phyloP scores from a whole-genome alignment of 2,113 vertebrate genomes.

The Dendrocopos noguchii region DNA sequence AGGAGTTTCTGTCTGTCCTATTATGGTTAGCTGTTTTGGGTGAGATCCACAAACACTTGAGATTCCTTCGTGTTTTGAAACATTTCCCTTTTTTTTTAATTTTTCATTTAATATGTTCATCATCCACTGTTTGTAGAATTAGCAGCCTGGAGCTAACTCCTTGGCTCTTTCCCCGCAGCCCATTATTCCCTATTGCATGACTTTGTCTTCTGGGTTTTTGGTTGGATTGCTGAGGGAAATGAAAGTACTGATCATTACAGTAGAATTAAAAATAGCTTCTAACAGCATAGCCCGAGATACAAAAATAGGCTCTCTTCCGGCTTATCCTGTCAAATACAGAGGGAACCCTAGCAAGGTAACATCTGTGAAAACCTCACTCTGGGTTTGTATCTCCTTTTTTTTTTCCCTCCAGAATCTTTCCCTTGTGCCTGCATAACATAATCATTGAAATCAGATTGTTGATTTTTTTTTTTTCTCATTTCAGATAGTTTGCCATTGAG shows the following conservation, averaged over 20 bases:
- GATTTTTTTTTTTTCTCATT: background rate
- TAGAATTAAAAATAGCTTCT: constrained; percentile 72
- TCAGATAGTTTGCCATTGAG: constrained; percentile 27
- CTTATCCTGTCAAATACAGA: constrained; percentile 66
- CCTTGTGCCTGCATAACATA: constrained; percentile 23
- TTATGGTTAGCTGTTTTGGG: constrained; percentile 3
- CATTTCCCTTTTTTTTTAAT: background rate
- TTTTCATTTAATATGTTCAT: background rate
- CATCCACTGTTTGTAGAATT: background rate
- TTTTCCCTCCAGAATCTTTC: background rate
- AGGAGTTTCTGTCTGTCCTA: constrained; percentile 45
- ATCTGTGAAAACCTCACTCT: constrained; percentile 66
- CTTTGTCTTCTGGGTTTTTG: constrained; percentile 40
- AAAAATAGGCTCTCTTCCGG: constrained; percentile 67
- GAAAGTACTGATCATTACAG: constrained; percentile 68
- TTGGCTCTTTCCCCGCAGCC: constrained; percentile 19
- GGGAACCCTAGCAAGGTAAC: constrained; percentile 71
- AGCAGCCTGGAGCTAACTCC: background rate
- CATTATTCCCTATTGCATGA: constrained; percentile 33
- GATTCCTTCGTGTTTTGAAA: constrained; percentile 12
- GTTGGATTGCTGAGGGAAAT: constrained; percentile 66
- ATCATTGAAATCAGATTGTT: constrained; percentile 16
- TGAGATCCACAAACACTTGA: constrained; percentile 19
- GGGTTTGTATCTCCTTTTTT: constrained; percentile 1
- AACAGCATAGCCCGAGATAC: constrained; percentile 54